Conservation (phyloP, 2,888 invertebrate species). For the Eremobia ochroleuca region DNA sequence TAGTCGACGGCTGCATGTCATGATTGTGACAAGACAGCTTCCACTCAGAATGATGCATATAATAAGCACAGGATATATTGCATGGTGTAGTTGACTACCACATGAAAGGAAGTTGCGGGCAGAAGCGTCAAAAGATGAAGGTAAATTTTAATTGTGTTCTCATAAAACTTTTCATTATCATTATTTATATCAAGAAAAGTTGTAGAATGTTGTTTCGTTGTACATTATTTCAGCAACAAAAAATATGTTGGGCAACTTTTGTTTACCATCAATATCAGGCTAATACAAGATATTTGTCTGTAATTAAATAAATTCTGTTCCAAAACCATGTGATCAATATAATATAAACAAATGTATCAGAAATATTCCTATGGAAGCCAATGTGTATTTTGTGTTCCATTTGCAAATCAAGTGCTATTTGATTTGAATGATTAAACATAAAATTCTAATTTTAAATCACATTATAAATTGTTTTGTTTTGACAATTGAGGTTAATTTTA, state of each 20-base stretch:
- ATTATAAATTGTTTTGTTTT: background rate
- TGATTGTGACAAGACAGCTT: too few relatives aligned
- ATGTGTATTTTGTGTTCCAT: background rate
- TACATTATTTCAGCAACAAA: conserved; percentile 2
- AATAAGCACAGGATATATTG: too few relatives aligned
- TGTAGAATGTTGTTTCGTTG: background rate
- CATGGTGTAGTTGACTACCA: background rate
- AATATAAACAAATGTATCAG: background rate
- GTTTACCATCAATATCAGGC: background rate
- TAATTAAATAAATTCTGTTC: background rate
- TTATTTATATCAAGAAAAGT: background rate
- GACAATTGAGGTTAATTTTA: background rate
- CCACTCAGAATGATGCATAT: too few relatives aligned
- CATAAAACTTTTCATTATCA: background rate
- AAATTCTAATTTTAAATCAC: background rate
- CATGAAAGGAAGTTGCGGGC: background rate
- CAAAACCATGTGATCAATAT: background rate
- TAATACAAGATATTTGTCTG: conserved; percentile 1
- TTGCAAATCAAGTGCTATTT: background rate
- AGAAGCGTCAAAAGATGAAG: background rate
- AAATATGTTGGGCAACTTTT: background rate
- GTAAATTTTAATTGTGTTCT: background rate
- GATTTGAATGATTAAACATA: background rate
- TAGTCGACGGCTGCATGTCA: too few relatives aligned
- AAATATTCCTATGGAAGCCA: too few relatives aligned